These are phyloP conservation scores for Halcyon senegalensis DNA, from an alignment of 2,113 vertebrate genomes.

Conservation along the genomic window DNA sequence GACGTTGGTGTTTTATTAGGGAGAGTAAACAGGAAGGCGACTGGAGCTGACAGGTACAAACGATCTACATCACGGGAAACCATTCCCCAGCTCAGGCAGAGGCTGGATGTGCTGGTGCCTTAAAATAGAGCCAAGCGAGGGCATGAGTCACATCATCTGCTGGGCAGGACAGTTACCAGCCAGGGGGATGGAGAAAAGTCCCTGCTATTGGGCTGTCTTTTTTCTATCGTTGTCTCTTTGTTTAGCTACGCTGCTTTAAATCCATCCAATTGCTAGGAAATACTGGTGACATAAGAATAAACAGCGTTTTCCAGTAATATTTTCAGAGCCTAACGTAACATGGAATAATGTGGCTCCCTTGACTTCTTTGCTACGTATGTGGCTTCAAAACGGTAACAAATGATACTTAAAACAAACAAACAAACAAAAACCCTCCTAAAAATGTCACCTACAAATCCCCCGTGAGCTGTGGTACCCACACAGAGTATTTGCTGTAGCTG, in stretches of 20 bases:
- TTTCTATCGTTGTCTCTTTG: not conserved
- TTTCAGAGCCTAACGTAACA: rapidly evolving
- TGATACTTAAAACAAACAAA: too few species aligned
- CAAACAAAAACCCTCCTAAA: not conserved
- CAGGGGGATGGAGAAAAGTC: not conserved
- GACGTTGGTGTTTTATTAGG: not conserved
- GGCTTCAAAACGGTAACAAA: not conserved
- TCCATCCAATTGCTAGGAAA: not conserved
- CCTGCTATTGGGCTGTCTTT: not conserved
- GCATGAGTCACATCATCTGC: not conserved
- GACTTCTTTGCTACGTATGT: not conserved
- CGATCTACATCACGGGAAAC: not conserved
- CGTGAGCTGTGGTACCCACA: not conserved
- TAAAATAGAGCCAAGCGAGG: not conserved
- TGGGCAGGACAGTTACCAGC: not conserved
- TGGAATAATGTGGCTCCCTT: not conserved
- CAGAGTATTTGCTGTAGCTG: not conserved
- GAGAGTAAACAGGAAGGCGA: not conserved
- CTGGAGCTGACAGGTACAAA: not conserved
- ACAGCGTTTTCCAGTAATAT: not conserved
- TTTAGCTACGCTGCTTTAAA: not conserved
- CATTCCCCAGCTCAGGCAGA: not conserved
- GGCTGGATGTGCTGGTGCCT: not conserved
- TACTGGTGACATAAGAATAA: too few species aligned
- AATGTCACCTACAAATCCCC: not conserved